Evolutionary conservation across 2,888 invertebrate species (phyloP).

Genomic region (Ectemnius lituratus): DNA sequence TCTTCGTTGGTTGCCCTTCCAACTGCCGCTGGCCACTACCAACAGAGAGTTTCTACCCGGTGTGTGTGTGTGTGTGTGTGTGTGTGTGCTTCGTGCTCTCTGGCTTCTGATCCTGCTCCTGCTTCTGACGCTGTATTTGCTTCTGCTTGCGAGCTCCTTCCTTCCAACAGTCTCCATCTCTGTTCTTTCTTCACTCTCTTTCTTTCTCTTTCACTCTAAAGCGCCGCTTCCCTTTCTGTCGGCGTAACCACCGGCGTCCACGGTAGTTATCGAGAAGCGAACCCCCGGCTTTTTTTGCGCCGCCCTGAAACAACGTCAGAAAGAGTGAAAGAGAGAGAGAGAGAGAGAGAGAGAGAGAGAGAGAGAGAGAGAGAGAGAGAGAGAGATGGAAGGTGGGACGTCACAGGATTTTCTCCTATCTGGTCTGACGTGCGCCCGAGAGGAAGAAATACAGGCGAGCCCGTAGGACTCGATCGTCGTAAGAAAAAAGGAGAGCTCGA

Average conservation of each 20-base stretch:
- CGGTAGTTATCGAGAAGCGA: slow-evolving; percentile 62
- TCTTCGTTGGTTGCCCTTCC: slow-evolving; percentile 22
- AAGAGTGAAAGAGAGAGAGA: neutral
- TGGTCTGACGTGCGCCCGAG: slow-evolving; percentile 42
- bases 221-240: slow-evolving; percentile 28
- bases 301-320: slow-evolving; percentile 13
- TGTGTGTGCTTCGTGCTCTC: too few relatives aligned
- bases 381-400: slow-evolving; percentile 33
- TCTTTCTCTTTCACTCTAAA: neutral
- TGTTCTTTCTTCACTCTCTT: neutral
- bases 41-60: too few relatives aligned
- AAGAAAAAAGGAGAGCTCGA: slow-evolving; percentile 19
- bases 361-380: neutral
- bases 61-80: too few relatives aligned
- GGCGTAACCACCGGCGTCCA: slow-evolving; percentile 56
- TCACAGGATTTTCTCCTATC: slow-evolving; percentile 59
- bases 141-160: too few relatives aligned
- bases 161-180: slow-evolving; percentile 38
- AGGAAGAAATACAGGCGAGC: slow-evolving; percentile 18
- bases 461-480: neutral
- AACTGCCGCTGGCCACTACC: slow-evolving; percentile 5
- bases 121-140: neutral
- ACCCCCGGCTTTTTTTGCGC: slow-evolving; percentile 56
- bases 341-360: slow-evolving; percentile 26
- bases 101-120: slow-evolving; percentile 8